Percentiles rank a stretch among this genome's conserved stretches.
phyloP scores from a whole-genome alignment of 2,888 invertebrate species.

The Dexiosoma caninum region DNA sequence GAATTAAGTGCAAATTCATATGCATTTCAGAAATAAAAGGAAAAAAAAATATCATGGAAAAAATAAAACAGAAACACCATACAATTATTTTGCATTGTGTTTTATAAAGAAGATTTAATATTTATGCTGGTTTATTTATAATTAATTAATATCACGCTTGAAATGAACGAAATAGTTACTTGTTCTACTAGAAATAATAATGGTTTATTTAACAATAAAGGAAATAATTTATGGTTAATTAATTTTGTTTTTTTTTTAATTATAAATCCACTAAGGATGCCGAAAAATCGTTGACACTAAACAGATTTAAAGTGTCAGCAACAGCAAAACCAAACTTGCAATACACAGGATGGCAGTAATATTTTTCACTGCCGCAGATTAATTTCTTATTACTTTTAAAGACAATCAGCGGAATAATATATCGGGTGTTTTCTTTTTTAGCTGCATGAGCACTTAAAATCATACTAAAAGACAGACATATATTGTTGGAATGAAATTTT shows the following conservation, averaged over 20 bases:
- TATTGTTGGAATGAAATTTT: too few relatives aligned
- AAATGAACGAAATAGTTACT: background rate
- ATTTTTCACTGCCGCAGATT: too few relatives aligned
- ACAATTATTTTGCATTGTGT: conserved; percentile 21
- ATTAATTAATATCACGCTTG: conserved; percentile 42
- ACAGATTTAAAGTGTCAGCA: too few relatives aligned
- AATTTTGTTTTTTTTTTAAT: background rate
- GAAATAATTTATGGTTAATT: conserved; percentile 5
- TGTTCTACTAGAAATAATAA: conserved; percentile 4
- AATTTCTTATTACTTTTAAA: too few relatives aligned
- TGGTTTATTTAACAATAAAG: conserved; percentile 1
- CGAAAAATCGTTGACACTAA: background rate
- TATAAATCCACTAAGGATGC: background rate
- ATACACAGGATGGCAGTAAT: too few relatives aligned
- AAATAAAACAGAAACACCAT: conserved; percentile 29
- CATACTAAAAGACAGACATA: too few relatives aligned
- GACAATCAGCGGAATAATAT: too few relatives aligned
- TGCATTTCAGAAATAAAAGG: conserved; percentile 1
- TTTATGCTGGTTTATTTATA: conserved; percentile 42
- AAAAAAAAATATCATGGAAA: too few relatives aligned
- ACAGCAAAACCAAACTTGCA: too few relatives aligned
- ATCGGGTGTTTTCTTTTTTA: too few relatives aligned
- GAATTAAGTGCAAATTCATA: conserved; percentile 35
- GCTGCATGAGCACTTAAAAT: too few relatives aligned
- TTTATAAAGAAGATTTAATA: conserved; percentile 38